Evolutionary conservation across 2,888 invertebrate genomes (phyloP).

Genomic region (Drosophila buzzatii): DNA sequence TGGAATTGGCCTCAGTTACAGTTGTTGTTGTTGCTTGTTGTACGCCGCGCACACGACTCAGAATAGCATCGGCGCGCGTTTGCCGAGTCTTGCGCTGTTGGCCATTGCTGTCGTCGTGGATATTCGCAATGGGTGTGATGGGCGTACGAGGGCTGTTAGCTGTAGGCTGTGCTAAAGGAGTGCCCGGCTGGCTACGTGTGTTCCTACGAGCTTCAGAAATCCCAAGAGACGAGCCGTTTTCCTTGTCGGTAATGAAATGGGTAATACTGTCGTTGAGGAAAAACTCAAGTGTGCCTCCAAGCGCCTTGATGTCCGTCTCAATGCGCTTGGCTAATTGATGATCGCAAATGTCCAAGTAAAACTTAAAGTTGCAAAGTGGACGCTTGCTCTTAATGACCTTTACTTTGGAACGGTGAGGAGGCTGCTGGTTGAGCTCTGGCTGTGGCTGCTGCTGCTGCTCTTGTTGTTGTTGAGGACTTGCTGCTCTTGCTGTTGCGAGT

Average conservation of each 20-base stretch:
- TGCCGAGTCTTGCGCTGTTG: slow-evolving; percentile 65
- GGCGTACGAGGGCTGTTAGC: slow-evolving; percentile 63
- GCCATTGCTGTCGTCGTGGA: slow-evolving; percentile 54
- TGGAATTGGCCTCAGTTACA: slow-evolving; percentile 13
- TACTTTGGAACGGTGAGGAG: slow-evolving; percentile 67
- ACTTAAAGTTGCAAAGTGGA: slow-evolving; percentile 89
- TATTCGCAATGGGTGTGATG: slow-evolving; percentile 37
- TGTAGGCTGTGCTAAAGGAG: slow-evolving; percentile 64
- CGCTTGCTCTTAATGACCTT: slow-evolving; percentile 86
- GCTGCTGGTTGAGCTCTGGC: slow-evolving; percentile 64
- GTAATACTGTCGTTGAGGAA: slow-evolving; percentile 84
- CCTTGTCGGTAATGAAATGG: slow-evolving; percentile 85
- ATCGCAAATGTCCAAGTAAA: slow-evolving; percentile 92
- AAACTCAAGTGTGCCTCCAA: slow-evolving; percentile 87
- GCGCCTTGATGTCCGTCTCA: slow-evolving; percentile 89
- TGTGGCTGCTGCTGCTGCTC: slow-evolving; percentile 63
- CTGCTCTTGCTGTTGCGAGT: slow-evolving; percentile 69
- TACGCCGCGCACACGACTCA: slow-evolving; percentile 88
- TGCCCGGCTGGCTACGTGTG: slow-evolving; percentile 59
- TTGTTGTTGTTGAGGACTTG: slow-evolving; percentile 55
- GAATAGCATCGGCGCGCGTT: slow-evolving; percentile 92
- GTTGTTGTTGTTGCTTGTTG: slow-evolving; percentile 25
- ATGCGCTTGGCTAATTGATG: slow-evolving; percentile 88
- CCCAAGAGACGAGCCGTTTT: slow-evolving; percentile 21
- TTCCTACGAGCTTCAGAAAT: slow-evolving; percentile 27